Evolutionary conservation across 2,797 vertebrate genomes (phyloP).

Genomic region (Premnoplex brunnescens): DNA sequence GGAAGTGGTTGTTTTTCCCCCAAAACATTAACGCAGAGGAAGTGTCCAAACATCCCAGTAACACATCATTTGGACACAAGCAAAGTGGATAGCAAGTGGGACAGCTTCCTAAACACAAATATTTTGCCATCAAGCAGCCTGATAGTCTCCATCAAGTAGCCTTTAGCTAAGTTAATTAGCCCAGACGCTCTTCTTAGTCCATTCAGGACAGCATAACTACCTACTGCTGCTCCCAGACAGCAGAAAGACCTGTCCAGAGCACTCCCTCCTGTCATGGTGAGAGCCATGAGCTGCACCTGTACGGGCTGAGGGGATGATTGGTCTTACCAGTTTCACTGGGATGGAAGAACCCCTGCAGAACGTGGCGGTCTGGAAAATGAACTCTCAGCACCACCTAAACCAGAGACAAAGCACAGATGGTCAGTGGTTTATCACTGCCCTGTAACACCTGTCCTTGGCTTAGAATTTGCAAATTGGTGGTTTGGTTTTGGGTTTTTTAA

Average conservation of each 20-base stretch:
- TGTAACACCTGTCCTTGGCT: background rate
- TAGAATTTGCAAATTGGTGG: background rate
- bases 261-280: background rate
- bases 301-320: background rate
- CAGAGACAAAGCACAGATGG: background rate
- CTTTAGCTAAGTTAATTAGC: background rate
- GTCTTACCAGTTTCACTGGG: conserved; percentile 89
- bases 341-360: conserved; percentile 93
- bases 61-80: background rate
- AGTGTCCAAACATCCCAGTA: background rate
- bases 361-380: conserved; percentile 90
- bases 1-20: background rate
- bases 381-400: conserved; percentile 90
- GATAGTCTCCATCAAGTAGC: background rate
- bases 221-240: background rate
- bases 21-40: background rate
- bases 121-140: background rate
- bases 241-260: background rate
- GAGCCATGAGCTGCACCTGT: background rate
- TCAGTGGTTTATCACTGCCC: background rate
- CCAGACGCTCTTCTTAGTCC: background rate
- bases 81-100: background rate
- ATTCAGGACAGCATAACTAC: background rate
- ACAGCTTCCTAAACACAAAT: background rate
- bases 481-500: background rate